Conservation (phyloP, 2,113 vertebrate genomes). For the Heterotilapia buettikoferi region DNA sequence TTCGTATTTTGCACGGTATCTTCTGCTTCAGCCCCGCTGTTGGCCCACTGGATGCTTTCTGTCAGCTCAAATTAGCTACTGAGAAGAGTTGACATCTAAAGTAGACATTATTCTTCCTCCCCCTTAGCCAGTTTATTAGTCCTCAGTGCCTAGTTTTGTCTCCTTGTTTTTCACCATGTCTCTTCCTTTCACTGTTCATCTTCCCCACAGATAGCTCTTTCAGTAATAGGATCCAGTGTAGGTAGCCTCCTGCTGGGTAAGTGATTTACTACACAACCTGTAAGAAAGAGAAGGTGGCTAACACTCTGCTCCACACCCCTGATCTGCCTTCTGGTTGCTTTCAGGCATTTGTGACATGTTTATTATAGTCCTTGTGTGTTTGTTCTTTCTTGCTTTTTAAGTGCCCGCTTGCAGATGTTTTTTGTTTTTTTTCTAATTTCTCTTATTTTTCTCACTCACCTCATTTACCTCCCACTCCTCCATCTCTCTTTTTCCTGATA, state of each 20-base stretch:
- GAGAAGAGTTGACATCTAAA: neutral
- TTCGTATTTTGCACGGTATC: neutral
- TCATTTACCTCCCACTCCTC: neutral
- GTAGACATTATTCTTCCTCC: neutral
- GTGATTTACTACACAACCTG: constrained; percentile 2
- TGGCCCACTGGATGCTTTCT: neutral
- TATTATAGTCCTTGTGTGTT: neutral
- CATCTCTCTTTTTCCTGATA: neutral
- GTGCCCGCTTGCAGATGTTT: neutral
- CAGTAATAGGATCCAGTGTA: constrained; percentile 26
- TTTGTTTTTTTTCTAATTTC: neutral
- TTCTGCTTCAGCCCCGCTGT: neutral
- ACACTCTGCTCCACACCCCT: neutral
- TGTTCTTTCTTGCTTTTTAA: neutral
- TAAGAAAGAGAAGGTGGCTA: neutral
- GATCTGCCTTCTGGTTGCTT: neutral
- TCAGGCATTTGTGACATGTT: neutral
- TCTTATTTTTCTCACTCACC: neutral
- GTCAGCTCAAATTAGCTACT: constrained; percentile 4
- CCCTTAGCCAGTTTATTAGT: neutral
- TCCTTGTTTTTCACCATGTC: neutral
- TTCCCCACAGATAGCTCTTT: neutral
- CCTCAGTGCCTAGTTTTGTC: constrained; percentile 8
- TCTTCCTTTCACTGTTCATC: neutral
- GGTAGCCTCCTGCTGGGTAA: neutral